These are phyloP conservation scores for Pardalotus punctatus DNA, from an alignment of 2,113 vertebrate genomes.

Conservation along the genomic window DNA sequence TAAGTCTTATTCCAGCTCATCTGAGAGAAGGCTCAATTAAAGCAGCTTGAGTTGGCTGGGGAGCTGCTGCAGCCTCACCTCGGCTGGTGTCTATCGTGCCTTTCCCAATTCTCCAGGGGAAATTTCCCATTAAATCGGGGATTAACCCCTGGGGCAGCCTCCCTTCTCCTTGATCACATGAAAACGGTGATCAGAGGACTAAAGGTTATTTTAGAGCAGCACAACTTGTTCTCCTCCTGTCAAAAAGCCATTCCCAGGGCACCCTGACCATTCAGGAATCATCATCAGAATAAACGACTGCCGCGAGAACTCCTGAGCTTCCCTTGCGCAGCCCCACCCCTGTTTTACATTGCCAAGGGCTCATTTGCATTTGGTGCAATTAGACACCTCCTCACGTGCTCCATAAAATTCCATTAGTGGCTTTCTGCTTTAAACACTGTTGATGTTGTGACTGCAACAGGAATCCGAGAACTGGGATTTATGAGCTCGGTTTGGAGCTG, in stretches of 20 bases:
- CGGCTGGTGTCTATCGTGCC: neutral
- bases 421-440: neutral
- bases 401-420: neutral
- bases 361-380: neutral
- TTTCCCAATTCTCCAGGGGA: neutral
- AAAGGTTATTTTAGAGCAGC: neutral
- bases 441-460: neutral
- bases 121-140: neutral
- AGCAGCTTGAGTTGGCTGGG: neutral
- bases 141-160: neutral
- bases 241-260: neutral
- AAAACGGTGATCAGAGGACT: neutral
- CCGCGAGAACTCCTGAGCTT: neutral
- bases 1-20: neutral
- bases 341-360: neutral
- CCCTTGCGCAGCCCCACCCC: neutral
- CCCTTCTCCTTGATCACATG: neutral
- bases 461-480: neutral
- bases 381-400: neutral
- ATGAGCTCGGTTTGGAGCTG: neutral
- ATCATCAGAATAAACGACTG: neutral
- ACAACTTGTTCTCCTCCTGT: neutral
- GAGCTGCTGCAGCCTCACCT: neutral
- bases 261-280: neutral
- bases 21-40: neutral